Evolutionary conservation across 2,113 vertebrate species (phyloP), one percentile per base, ranked within the genome.

Genomic region (Condylura cristata): DNA sequence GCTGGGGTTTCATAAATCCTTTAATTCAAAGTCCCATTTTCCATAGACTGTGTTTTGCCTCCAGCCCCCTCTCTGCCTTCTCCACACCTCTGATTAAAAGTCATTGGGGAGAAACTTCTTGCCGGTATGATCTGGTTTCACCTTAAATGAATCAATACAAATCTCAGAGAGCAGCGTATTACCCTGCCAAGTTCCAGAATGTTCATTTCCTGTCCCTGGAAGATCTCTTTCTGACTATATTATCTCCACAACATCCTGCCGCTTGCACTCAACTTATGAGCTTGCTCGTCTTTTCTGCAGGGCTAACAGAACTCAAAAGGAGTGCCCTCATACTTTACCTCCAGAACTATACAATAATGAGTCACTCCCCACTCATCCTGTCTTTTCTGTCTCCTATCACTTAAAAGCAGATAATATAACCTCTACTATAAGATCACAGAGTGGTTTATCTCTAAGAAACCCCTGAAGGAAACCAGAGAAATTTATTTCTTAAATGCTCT

Each of bases 81-180:
- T 85, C 37, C 24, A 6, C 13, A 53, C 12, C n/a, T 65, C n/a
- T 14, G n/a, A n/a, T n/a, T n/a, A n/a, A 44, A 44, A 44, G 44
- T 2, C 5, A 4, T 0, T 24, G 39, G 16, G 4, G 30, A 79
- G 20, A 91, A 8, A 3, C 14, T 4, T 37, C 58, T 9, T 3
- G 16, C 34, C 48, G 44, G 41, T n/a, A 14, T 44, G 56, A 34
- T 56, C 10, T 26, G 79, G 44, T 9, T 61, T 48, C 24, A 68
- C 9, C 68, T 86, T 14, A 34, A 28, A 61, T 32, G 71, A 44
- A 39, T 11, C 14, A 70, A 74, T 13, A 20, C 0, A 41, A 56
- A 78, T 34, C 41, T 91, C 51, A 28, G 66, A 12, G 5, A 16
- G 26, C 44, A 10, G 3, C 13, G 11, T 1, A 20, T 30, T 30